phyloP scores from a whole-genome alignment of 2,888 invertebrate genomes.

The Marronus borbonicus region DNA sequence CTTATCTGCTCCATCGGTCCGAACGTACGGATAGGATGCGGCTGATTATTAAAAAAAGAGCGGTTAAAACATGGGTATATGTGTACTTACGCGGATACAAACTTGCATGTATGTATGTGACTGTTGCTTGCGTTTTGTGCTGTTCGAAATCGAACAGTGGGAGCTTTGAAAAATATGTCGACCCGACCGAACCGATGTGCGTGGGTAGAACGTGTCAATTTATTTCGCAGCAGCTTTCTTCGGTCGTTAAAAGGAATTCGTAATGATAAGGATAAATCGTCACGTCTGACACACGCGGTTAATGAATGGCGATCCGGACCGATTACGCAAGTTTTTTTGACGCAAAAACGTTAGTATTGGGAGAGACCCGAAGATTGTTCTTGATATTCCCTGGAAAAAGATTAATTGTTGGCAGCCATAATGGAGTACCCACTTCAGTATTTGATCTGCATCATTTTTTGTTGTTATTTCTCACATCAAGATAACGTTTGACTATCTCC shows the following conservation, averaged over 20 bases:
- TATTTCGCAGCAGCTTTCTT: conserved; percentile 1
- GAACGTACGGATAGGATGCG: background rate
- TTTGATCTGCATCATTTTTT: no score
- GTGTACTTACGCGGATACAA: background rate
- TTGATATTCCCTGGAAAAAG: no score
- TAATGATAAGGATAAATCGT: conserved; percentile 11
- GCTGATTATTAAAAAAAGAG: conserved; percentile 33
- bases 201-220: conserved; percentile 29
- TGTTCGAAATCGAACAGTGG: background rate
- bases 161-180: conserved; percentile 12
- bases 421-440: no score
- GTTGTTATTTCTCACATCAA: no score
- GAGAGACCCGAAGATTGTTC: no score
- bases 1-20: conserved; percentile 31
- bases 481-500: no score
- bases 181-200: background rate
- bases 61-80: conserved; percentile 20
- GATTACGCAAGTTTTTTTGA: background rate
- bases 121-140: background rate
- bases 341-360: background rate
- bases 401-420: no score
- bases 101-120: no score
- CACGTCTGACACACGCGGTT: background rate
- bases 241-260: conserved; percentile 7
- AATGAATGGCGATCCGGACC: background rate